Conservation (phyloP, 2,797 vertebrate genomes). For the Serranus cabrilla region DNA sequence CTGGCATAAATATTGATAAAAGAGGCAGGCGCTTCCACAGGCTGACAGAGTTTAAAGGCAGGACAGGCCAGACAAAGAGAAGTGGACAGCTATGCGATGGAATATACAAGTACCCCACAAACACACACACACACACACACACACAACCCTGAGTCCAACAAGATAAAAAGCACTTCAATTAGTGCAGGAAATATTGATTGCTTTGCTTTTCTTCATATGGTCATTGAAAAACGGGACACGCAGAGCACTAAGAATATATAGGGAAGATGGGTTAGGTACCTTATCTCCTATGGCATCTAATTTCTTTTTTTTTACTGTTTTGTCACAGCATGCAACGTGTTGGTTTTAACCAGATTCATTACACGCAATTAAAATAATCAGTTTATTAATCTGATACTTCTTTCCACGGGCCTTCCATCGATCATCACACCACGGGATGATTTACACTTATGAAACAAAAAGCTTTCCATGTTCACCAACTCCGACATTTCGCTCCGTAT, state of each 20-base stretch:
- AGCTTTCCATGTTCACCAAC: conserved; percentile 4
- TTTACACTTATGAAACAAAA: conserved; percentile 16
- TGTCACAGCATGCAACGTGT: conserved; percentile 39
- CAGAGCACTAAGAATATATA: conserved; percentile 77
- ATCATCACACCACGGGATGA: conserved; percentile 18
- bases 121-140: conserved; percentile 6
- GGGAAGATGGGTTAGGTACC: conserved; percentile 65
- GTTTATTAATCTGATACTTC: neutral
- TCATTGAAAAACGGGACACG: conserved; percentile 80
- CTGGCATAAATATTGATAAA: conserved; percentile 77
- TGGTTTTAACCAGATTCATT: conserved; percentile 26
- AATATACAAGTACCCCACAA: conserved; percentile 75
- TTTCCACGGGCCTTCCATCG: neutral
- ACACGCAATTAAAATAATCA: conserved; percentile 30
- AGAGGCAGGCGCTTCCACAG: conserved; percentile 56
- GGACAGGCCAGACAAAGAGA: conserved; percentile 68
- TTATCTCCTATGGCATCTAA: conserved; percentile 71
- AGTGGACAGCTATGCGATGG: conserved; percentile 58
- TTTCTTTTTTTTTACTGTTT: no score
- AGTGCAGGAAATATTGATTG: conserved; percentile 88
- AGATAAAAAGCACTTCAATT: conserved; percentile 89
- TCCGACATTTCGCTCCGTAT: conserved; percentile 36
- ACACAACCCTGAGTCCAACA: conserved; percentile 61
- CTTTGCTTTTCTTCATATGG: conserved; percentile 82
- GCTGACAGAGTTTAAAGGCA: conserved; percentile 74